Conservation (phyloP, 2,797 vertebrate genomes). For the Florisuga fusca region DNA sequence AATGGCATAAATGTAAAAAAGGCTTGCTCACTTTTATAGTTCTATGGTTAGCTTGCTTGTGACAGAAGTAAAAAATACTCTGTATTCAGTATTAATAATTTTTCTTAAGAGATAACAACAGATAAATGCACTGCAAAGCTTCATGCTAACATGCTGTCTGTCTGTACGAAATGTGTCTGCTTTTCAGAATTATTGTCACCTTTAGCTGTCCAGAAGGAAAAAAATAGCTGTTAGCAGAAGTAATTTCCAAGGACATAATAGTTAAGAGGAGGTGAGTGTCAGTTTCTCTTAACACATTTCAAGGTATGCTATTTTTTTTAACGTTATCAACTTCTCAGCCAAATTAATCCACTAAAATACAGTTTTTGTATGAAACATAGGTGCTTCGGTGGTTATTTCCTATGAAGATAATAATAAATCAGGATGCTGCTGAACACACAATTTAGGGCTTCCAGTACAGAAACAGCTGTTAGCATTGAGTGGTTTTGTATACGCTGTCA, state of each 20-base stretch:
- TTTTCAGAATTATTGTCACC: slow-evolving; percentile 1
- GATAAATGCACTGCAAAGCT: not conserved
- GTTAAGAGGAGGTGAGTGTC: not conserved
- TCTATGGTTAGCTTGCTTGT: not conserved
- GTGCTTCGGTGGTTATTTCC: not conserved
- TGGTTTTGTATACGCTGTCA: not conserved
- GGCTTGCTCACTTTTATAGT: fast-evolving
- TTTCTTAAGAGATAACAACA: not conserved
- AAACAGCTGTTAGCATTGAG: slow-evolving; percentile 40
- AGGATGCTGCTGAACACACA: not conserved
- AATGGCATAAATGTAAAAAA: not conserved
- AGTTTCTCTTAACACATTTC: not conserved
- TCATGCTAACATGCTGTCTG: not conserved
- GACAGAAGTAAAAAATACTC: not conserved
- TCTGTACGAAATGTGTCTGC: not conserved
- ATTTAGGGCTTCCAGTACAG: slow-evolving; percentile 1
- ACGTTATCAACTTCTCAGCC: not conserved
- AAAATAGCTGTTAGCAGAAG: not conserved
- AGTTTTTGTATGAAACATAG: not conserved
- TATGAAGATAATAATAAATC: not conserved
- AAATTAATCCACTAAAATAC: slow-evolving; percentile 1
- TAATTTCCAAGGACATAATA: not conserved
- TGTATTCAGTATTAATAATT: not conserved
- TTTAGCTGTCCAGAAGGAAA: not conserved
- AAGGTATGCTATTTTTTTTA: not conserved